phyloP scores from a whole-genome alignment of 2,113 vertebrate genomes.

The Poecilia latipinna region DNA sequence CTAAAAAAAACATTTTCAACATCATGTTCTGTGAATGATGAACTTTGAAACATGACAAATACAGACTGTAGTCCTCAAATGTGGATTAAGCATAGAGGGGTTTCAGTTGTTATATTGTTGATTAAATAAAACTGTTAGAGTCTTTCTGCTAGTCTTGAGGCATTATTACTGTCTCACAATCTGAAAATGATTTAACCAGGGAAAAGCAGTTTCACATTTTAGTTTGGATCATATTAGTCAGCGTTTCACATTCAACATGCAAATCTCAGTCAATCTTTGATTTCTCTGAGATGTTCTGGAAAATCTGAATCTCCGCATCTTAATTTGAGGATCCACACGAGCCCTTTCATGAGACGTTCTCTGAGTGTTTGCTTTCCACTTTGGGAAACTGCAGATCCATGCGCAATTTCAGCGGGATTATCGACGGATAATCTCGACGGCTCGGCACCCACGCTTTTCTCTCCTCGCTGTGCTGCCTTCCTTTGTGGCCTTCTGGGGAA shows the following conservation, averaged over 20 bases:
- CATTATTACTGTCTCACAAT: too few relatives aligned
- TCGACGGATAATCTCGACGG: slow-evolving; percentile 53
- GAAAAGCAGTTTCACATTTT: not conserved
- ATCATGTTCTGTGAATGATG: too few relatives aligned
- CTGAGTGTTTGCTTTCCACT: slow-evolving; percentile 61
- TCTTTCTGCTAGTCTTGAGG: not conserved
- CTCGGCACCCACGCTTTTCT: slow-evolving; percentile 54
- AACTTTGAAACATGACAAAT: too few relatives aligned
- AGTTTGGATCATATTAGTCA: slow-evolving; percentile 2
- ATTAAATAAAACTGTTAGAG: not conserved
- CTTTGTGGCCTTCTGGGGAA: slow-evolving; percentile 15
- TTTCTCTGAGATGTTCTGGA: slow-evolving; percentile 4
- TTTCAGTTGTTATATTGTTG: too few relatives aligned
- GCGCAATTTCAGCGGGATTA: slow-evolving; percentile 73
- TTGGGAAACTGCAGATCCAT: slow-evolving; percentile 71
- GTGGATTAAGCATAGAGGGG: too few relatives aligned
- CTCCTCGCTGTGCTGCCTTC: slow-evolving; percentile 36
- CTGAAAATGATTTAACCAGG: not conserved
- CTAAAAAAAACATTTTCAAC: not conserved
- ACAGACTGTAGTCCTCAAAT: too few relatives aligned
- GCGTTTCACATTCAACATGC: not conserved
- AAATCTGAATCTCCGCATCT: not conserved
- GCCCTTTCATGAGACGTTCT: slow-evolving; percentile 55
- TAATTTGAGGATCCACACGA: slow-evolving; percentile 5
- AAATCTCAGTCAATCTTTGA: not conserved